phyloP scores from a whole-genome alignment of 2,113 vertebrate genomes.

The Perca flavescens region DNA sequence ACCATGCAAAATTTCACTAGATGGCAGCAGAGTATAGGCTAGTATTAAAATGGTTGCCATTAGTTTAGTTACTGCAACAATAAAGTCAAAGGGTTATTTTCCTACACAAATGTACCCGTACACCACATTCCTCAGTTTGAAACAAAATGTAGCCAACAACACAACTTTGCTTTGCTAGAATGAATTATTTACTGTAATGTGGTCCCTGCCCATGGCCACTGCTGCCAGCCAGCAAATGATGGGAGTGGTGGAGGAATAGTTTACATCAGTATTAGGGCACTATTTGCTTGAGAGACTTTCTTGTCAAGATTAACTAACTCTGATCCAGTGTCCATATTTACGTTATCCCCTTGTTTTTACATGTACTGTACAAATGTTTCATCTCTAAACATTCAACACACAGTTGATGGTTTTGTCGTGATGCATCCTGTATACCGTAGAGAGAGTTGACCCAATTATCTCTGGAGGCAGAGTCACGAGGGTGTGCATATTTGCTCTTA shows the following conservation, averaged over 20 bases:
- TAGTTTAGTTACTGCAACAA: not conserved
- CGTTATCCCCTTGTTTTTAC: not conserved
- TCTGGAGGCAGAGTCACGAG: slow-evolving; percentile 61
- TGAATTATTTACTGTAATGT: slow-evolving; percentile 2
- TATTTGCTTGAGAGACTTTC: slow-evolving; percentile 9
- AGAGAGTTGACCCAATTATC: slow-evolving; percentile 66
- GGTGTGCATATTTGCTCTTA: slow-evolving; percentile 51
- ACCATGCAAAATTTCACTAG: slow-evolving; percentile 52
- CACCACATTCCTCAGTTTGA: not conserved
- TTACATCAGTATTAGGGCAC: slow-evolving; percentile 6
- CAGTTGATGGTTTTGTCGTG: slow-evolving; percentile 6
- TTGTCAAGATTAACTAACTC: not conserved
- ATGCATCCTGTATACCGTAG: slow-evolving; percentile 30
- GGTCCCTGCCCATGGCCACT: not conserved
- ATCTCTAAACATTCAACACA: not conserved
- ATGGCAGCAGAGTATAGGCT: slow-evolving; percentile 64
- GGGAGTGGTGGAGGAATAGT: slow-evolving; percentile 30
- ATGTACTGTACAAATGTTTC: not conserved
- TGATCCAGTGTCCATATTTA: not conserved
- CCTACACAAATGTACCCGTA: not conserved
- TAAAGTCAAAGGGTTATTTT: not conserved
- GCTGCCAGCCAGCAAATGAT: slow-evolving; percentile 27
- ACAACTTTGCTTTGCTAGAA: not conserved
- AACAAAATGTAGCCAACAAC: not conserved
- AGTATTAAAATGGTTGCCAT: not conserved